A percentile compares a stretch with the other conserved stretches of the same genome.
phyloP scores from a whole-genome alignment of 2,888 invertebrate genomes.

The Rhingia rostrata region DNA sequence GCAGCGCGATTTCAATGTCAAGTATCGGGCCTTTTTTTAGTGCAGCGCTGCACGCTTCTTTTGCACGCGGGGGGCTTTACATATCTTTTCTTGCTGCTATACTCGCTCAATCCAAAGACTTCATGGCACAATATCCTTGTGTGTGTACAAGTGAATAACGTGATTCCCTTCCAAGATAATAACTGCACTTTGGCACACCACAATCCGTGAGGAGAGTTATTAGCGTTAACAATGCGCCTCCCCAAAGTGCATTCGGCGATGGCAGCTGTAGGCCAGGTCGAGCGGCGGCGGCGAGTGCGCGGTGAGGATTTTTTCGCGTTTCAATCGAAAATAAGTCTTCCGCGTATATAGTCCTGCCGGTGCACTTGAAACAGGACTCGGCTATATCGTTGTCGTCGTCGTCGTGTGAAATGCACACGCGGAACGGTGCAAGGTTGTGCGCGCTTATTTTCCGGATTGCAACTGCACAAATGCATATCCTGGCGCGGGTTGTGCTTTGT shows the following conservation, averaged over 20 bases:
- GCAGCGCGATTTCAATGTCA: conserved; percentile 67
- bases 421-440: conserved; percentile 61
- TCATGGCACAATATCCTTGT: background rate
- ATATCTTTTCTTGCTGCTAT: background rate
- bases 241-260: conserved; percentile 53
- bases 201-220: conserved; percentile 73
- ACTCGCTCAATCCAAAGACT: background rate
- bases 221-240: conserved; percentile 55
- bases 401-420: conserved; percentile 60
- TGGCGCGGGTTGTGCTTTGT: conserved; percentile 43
- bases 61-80: conserved; percentile 42
- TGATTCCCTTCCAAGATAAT: conserved; percentile 75
- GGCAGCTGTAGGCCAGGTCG: conserved; percentile 24
- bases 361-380: conserved; percentile 62
- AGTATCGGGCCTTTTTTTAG: conserved; percentile 64
- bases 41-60: conserved; percentile 54
- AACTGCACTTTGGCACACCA: conserved; percentile 77
- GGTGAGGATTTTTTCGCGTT: conserved; percentile 72
- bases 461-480: conserved; percentile 71
- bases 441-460: conserved; percentile 68
- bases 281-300: conserved; percentile 20
- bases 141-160: conserved; percentile 53
- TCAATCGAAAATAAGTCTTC: conserved; percentile 75
- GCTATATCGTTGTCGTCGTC: conserved; percentile 17
- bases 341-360: background rate